These are phyloP conservation scores for Agonopterix subpropinquella DNA, from an alignment of 2,888 invertebrate genomes.

Conservation along the genomic window DNA sequence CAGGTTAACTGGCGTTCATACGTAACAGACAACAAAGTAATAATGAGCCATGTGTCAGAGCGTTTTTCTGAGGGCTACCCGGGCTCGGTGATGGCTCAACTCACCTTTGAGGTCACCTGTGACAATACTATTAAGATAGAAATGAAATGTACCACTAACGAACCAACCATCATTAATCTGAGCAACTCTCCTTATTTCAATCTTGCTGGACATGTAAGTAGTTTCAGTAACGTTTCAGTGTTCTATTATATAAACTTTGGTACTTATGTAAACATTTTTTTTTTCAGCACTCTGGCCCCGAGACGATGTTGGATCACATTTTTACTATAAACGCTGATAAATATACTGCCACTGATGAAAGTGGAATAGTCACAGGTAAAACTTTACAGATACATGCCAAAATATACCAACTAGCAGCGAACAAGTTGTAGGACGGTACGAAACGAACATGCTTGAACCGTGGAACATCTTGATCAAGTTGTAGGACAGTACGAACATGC, in stretches of 20 bases:
- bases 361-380: conserved; percentile 83
- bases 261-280: background rate
- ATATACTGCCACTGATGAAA: conserved; percentile 82
- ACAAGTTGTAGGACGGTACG: too few species aligned
- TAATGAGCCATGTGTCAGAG: conserved; percentile 84
- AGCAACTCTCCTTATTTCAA: conserved; percentile 95
- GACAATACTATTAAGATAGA: conserved; percentile 85
- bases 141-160: conserved; percentile 84
- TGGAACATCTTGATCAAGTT: too few species aligned
- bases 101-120: conserved; percentile 81
- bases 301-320: conserved; percentile 80
- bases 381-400: too few species aligned
- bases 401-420: too few species aligned
- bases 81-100: conserved; percentile 83
- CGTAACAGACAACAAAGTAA: conserved; percentile 77
- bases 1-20: conserved; percentile 81
- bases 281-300: conserved; percentile 76
- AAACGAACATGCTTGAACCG: too few species aligned
- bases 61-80: conserved; percentile 94
- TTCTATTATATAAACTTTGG: background rate
- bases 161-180: conserved; percentile 89
- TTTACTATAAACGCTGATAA: conserved; percentile 85
- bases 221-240: background rate
- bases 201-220: conserved; percentile 88
- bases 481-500: too few species aligned